Evolutionary conservation across 2,113 vertebrate species (phyloP).

Genomic region (Jaculus jaculus): DNA sequence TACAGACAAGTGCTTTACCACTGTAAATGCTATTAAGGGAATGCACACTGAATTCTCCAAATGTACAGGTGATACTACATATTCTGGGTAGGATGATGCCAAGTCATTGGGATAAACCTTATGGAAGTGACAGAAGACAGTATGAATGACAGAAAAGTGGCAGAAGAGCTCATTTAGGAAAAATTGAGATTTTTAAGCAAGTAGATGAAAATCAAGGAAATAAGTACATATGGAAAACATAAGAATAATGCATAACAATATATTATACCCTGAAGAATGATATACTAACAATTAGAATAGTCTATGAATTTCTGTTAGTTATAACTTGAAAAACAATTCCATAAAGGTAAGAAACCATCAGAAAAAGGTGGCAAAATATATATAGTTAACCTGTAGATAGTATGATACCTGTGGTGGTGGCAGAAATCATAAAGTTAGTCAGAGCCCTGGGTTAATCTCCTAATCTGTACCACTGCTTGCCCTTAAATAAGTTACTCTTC

Average conservation of each 20-base stretch:
- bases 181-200: conserved; percentile 29
- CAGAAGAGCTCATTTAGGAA: conserved; percentile 52
- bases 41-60: conserved; percentile 59
- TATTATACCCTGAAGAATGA: background rate
- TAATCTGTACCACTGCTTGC: background rate
- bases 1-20: background rate
- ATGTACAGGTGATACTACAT: conserved; percentile 52
- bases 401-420: background rate
- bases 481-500: conserved; percentile 17
- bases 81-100: conserved; percentile 56
- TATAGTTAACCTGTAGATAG: background rate
- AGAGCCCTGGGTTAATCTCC: background rate
- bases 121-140: conserved; percentile 11
- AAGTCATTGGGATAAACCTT: conserved; percentile 50
- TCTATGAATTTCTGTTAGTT: conserved; percentile 10
- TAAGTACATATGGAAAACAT: conserved; percentile 18
- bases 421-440: background rate
- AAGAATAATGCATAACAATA: background rate
- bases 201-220: conserved; percentile 36
- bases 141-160: conserved; percentile 57
- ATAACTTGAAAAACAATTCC: conserved; percentile 27
- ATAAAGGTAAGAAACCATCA: conserved; percentile 4
- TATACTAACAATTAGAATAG: background rate
- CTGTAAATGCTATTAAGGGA: conserved; percentile 28
- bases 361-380: background rate